Conservation (phyloP, 92 coral and sea anemone species). For the Zoanthus solanderi region DNA sequence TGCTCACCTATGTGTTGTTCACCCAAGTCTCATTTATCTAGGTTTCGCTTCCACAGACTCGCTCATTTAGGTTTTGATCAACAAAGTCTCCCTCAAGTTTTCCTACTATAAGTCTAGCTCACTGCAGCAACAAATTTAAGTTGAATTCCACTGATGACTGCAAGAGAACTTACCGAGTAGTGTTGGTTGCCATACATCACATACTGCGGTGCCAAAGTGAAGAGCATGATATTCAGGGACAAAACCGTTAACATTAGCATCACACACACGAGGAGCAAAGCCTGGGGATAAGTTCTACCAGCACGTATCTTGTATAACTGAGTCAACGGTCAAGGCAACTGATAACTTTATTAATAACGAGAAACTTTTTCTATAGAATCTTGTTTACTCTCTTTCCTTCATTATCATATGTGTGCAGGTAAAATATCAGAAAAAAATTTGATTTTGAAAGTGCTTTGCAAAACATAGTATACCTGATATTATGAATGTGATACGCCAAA, state of each 20-base stretch:
- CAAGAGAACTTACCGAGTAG: slow-evolving; percentile 62
- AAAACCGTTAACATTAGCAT: slow-evolving; percentile 95
- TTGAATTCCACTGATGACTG: background rate
- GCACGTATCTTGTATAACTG: slow-evolving; percentile 94
- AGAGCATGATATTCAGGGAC: slow-evolving; percentile 87
- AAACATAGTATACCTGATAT: no score
- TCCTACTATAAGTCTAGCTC: no score
- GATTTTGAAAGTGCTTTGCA: no score
- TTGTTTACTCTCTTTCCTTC: background rate
- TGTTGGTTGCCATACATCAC: slow-evolving; percentile 96
- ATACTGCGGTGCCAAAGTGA: slow-evolving; percentile 95
- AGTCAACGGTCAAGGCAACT: slow-evolving; percentile 8
- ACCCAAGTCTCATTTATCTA: no score
- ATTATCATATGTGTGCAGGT: no score
- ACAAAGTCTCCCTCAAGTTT: no score
- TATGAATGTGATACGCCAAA: no score
- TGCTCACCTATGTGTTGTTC: no score
- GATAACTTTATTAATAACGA: background rate
- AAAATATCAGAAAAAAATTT: no score
- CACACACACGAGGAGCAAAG: slow-evolving; percentile 86
- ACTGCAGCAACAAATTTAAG: no score
- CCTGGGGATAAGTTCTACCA: slow-evolving; percentile 94
- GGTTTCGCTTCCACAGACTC: no score
- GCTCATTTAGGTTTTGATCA: no score
- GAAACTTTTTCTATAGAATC: background rate